These are phyloP conservation scores for Labia minor DNA, from an alignment of 2,888 invertebrate species.

Conservation along the genomic window DNA sequence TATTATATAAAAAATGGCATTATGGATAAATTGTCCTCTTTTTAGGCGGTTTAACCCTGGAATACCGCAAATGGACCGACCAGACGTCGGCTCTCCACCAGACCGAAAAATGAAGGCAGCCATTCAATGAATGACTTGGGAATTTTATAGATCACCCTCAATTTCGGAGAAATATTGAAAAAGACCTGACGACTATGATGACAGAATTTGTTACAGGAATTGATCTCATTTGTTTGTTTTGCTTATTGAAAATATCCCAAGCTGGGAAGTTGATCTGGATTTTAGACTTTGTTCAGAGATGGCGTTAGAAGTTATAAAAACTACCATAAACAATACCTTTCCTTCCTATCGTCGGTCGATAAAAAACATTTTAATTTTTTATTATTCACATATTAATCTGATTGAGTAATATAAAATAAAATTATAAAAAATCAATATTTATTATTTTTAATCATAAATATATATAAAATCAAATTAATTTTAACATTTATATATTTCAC, in stretches of 20 bases:
- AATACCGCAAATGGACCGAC: not conserved
- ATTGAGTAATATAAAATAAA: too few species aligned
- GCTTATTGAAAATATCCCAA: too few species aligned
- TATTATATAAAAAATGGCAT: not conserved
- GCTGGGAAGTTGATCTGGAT: too few species aligned
- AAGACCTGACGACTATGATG: not conserved
- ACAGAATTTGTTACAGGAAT: not conserved
- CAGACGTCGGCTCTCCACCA: not conserved
- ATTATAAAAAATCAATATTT: too few species aligned
- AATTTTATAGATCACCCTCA: not conserved
- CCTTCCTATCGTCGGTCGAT: not conserved
- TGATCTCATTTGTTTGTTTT: not conserved
- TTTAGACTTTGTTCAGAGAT: not conserved
- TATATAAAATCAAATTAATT: too few species aligned
- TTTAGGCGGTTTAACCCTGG: not conserved
- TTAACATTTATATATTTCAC: too few species aligned
- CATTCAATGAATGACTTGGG: not conserved
- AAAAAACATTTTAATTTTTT: not conserved
- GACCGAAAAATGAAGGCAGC: not conserved
- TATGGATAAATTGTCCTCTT: not conserved
- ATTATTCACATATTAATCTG: not conserved
- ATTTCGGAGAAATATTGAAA: constrained; percentile 2
- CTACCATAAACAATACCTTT: too few species aligned
- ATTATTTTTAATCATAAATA: too few species aligned
- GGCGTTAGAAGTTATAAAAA: not conserved